A percentile compares a stretch with the other conserved stretches of the same genome.
These are phyloP conservation scores for Megaceryle maxima DNA, from an alignment of 2,113 vertebrate genomes.

Conservation along the genomic window DNA sequence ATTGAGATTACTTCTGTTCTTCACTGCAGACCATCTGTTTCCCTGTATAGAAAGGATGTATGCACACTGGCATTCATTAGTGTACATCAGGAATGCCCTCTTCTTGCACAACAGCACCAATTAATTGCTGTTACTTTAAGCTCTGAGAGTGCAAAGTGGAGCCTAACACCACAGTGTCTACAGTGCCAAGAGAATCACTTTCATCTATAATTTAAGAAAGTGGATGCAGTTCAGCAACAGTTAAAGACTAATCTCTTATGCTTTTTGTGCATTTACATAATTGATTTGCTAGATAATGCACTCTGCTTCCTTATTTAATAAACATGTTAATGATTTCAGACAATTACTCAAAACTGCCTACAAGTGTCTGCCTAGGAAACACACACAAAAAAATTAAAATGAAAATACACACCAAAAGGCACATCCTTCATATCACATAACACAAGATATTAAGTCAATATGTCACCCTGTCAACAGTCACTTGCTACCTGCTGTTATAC, in stretches of 20 bases:
- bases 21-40: constrained; percentile 61
- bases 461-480: constrained; percentile 82
- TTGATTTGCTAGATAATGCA: constrained; percentile 83
- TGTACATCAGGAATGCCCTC: constrained; percentile 35
- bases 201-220: constrained; percentile 74
- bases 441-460: constrained; percentile 80
- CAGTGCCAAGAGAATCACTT: constrained; percentile 6
- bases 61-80: constrained; percentile 42
- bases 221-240: constrained; percentile 71
- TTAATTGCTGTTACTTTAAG: constrained; percentile 37
- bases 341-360: constrained; percentile 79
- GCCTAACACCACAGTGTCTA: not conserved
- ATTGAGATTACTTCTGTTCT: constrained; percentile 50
- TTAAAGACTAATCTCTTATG: constrained; percentile 75
- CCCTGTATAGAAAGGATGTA: constrained; percentile 11
- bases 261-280: constrained; percentile 82
- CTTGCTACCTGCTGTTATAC: constrained; percentile 81
- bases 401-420: constrained; percentile 80
- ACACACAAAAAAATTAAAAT: constrained; percentile 70
- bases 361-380: constrained; percentile 77
- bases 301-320: constrained; percentile 83
- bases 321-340: constrained; percentile 85
- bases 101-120: constrained; percentile 14
- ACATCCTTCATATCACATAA: constrained; percentile 79
- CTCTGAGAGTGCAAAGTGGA: not conserved